These are phyloP conservation scores for Heliconius melpomene DNA, from an alignment of 1,140 invertebrate genomes.

Conservation along the genomic window DNA sequence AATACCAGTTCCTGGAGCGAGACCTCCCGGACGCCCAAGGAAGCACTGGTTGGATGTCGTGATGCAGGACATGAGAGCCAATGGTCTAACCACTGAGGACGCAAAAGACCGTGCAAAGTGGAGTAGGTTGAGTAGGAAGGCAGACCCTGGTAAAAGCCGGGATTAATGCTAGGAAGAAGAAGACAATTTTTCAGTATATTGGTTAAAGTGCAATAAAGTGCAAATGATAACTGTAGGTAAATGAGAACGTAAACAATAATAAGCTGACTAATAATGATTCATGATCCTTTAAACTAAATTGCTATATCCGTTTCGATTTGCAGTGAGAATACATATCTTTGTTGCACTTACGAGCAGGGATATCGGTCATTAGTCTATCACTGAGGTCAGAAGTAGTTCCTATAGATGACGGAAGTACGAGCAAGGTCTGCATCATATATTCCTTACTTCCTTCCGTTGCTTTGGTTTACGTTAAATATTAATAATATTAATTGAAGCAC, in stretches of 20 bases:
- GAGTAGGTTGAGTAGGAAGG: too few species aligned
- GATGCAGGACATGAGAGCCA: too few species aligned
- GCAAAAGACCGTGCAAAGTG: too few species aligned
- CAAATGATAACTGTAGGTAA: background rate
- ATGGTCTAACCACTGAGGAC: too few species aligned
- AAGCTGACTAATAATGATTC: conserved; percentile 3
- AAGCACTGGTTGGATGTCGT: too few species aligned
- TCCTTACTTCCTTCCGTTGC: conserved; percentile 68
- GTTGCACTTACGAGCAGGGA: background rate
- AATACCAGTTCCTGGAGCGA: too few species aligned
- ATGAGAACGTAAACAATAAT: background rate
- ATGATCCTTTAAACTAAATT: conserved; percentile 8
- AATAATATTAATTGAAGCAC: conserved; percentile 11
- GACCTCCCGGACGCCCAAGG: too few species aligned
- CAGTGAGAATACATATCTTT: background rate
- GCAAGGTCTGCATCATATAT: conserved; percentile 57
- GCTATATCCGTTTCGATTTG: background rate
- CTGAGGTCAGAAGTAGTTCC: conserved; percentile 35
- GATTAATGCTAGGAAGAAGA: too few species aligned
- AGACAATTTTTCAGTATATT: too few species aligned
- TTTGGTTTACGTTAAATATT: conserved; percentile 41
- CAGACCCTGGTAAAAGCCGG: too few species aligned
- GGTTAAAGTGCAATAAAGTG: too few species aligned
- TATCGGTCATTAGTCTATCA: conserved; percentile 29
- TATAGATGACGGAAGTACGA: conserved; percentile 59